phyloP scores from a whole-genome alignment of 1,140 invertebrate species.

The Drosophila micromelanica region DNA sequence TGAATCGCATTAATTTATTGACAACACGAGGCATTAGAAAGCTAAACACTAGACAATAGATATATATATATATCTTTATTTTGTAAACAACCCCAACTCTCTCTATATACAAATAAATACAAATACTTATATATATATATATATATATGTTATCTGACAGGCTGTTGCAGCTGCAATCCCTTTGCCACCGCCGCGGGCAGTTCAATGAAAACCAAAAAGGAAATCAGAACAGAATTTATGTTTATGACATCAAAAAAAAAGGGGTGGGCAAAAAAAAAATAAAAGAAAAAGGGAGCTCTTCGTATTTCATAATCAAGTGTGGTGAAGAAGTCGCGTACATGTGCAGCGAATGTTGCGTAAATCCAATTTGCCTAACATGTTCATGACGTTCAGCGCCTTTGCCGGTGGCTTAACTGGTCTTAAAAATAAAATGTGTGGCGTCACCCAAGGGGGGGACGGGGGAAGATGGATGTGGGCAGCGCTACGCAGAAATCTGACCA shows the following conservation, averaged over 20 bases:
- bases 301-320: too few relatives aligned
- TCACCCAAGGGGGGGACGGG: constrained; percentile 1
- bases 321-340: neutral
- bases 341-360: constrained; percentile 45
- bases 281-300: too few relatives aligned
- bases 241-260: neutral
- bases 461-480: too few relatives aligned
- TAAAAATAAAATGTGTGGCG: constrained; percentile 62
- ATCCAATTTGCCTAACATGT: constrained; percentile 61
- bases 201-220: constrained; percentile 1
- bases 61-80: too few relatives aligned
- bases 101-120: too few relatives aligned
- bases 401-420: constrained; percentile 60
- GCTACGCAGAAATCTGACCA: constrained; percentile 45
- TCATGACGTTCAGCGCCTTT: constrained; percentile 17
- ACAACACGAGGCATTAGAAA: neutral
- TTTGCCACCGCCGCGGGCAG: neutral
- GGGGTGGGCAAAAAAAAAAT: neutral
- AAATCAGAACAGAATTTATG: constrained; percentile 2
- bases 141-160: neutral
- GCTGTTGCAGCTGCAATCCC: constrained; percentile 3
- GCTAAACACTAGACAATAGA: too few relatives aligned
- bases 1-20: neutral
- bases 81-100: neutral
- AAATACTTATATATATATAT: too few relatives aligned